Conservation (phyloP, 2,113 vertebrate genomes). For the Cinclus mexicanus region DNA sequence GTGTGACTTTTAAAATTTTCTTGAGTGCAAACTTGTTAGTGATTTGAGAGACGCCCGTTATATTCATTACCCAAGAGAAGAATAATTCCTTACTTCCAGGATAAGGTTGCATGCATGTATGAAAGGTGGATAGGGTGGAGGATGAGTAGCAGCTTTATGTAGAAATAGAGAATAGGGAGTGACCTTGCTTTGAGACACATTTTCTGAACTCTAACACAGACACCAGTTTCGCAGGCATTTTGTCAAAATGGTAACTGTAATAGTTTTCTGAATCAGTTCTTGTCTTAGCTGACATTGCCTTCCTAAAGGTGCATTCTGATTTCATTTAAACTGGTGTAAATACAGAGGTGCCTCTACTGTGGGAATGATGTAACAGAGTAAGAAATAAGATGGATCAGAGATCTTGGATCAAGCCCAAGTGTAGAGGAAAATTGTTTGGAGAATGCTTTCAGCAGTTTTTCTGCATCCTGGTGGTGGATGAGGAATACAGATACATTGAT, state of each 20-base stretch:
- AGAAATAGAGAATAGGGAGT: not conserved
- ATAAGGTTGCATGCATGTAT: not conserved
- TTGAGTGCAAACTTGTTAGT: not conserved
- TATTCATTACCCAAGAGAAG: not conserved
- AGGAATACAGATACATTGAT: not conserved
- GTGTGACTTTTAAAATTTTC: not conserved
- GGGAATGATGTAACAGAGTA: not conserved
- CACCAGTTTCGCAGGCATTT: not conserved
- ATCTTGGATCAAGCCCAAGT: not conserved
- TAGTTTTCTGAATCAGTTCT: not conserved
- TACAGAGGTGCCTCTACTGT: not conserved
- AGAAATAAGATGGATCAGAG: not conserved
- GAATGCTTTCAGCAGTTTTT: not conserved
- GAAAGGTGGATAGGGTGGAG: not conserved
- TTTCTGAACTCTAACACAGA: not conserved
- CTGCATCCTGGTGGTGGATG: not conserved
- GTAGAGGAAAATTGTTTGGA: not conserved
- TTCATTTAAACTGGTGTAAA: not conserved
- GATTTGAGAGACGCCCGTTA: not conserved
- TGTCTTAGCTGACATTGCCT: not conserved
- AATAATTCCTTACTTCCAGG: not conserved
- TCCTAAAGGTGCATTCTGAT: not conserved
- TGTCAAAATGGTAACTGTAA: not conserved
- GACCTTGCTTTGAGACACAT: not conserved
- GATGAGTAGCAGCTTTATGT: not conserved